phyloP scores from a whole-genome alignment of 1,140 invertebrate species.

The Meloidogyne hapla region DNA sequence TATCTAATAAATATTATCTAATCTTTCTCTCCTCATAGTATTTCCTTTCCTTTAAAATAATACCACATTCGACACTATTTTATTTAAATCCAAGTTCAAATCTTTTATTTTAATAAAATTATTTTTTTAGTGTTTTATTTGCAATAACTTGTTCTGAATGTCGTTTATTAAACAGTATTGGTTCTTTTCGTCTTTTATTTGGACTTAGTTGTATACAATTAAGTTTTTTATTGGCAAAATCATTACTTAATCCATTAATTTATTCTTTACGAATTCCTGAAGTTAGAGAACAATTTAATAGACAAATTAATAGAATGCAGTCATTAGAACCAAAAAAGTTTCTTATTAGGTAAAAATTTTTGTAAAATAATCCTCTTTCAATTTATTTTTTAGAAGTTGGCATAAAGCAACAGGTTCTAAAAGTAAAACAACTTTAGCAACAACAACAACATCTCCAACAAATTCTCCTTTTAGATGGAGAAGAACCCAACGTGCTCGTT shows the following conservation, averaged over 20 bases:
- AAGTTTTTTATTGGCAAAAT: constrained; percentile 50
- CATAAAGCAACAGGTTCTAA: no score
- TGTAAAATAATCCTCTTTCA: no score
- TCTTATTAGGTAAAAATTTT: neutral
- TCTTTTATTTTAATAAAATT: neutral
- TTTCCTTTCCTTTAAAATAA: no score
- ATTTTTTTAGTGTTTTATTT: constrained; percentile 9
- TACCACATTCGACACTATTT: no score
- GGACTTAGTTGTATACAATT: constrained; percentile 47
- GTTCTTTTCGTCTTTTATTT: constrained; percentile 46
- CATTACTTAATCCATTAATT: constrained; percentile 53
- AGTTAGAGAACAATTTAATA: constrained; percentile 34
- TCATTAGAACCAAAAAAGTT: neutral
- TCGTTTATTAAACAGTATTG: constrained; percentile 28
- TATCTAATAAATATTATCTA: no score
- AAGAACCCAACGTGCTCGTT: constrained; percentile 2
- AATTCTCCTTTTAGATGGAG: neutral
- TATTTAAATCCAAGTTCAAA: no score
- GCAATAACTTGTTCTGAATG: constrained; percentile 40
- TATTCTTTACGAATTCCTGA: constrained; percentile 53
- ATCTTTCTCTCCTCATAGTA: no score
- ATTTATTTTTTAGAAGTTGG: no score
- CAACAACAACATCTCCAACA: neutral
- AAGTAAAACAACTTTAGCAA: neutral
- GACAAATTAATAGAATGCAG: neutral